phyloP scores from a whole-genome alignment of 1,140 invertebrate genomes.

The Phortica variegata region DNA sequence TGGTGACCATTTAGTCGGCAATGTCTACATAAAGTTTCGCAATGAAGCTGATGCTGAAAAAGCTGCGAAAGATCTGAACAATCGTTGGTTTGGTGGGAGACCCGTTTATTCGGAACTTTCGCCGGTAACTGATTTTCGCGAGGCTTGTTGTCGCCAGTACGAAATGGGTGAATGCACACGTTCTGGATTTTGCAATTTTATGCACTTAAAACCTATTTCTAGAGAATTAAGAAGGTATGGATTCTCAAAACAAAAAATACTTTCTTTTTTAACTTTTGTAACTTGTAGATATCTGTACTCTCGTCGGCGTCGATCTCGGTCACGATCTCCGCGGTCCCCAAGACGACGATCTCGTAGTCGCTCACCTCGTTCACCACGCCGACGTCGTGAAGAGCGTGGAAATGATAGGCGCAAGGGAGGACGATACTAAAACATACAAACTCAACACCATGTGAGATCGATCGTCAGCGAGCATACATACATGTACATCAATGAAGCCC shows the following conservation, averaged over 20 bases:
- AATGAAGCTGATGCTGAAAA: constrained; percentile 97
- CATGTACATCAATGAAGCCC: constrained; percentile 19
- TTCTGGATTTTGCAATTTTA: constrained; percentile 99
- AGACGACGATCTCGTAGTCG: constrained; percentile 52
- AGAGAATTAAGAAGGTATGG: constrained; percentile 81
- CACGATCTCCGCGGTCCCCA: constrained; percentile 50
- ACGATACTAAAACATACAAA: too few relatives aligned
- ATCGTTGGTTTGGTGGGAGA: constrained; percentile 98
- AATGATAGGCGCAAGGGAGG: constrained; percentile 31
- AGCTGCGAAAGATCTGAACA: constrained; percentile 94
- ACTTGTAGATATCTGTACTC: constrained; percentile 64
- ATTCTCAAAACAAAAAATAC: too few relatives aligned
- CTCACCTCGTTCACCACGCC: constrained; percentile 60
- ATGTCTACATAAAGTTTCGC: constrained; percentile 99
- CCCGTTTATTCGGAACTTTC: constrained; percentile 97
- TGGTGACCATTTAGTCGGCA: constrained; percentile 96
- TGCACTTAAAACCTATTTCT: constrained; percentile 99
- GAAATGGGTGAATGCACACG: constrained; percentile 98
- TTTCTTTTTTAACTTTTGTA: constrained; percentile 37
- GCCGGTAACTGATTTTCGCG: constrained; percentile 97
- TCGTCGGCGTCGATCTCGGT: constrained; percentile 55
- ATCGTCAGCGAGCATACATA: constrained; percentile 18
- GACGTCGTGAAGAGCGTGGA: constrained; percentile 29
- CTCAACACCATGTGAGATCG: constrained; percentile 10
- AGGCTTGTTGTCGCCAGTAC: constrained; percentile 98